Percentiles rank a stretch among this genome's conserved stretches.
Evolutionary conservation across 2,113 vertebrate species (phyloP).

Genomic region (Chloropsis hardwickii): DNA sequence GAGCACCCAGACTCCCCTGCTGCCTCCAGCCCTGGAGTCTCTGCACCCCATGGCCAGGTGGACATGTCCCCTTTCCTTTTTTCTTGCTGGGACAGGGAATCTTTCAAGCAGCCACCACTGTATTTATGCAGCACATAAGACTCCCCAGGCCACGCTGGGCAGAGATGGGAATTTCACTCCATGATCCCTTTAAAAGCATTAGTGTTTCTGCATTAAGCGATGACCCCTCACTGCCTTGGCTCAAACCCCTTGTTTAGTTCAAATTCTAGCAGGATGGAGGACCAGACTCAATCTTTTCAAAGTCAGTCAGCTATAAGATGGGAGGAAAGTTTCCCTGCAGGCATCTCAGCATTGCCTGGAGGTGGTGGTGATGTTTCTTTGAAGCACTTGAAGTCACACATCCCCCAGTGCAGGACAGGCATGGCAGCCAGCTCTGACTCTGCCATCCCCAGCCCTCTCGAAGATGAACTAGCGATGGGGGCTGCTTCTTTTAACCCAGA

Average conservation of each 20-base stretch:
- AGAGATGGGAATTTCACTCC: neutral
- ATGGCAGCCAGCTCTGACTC: neutral
- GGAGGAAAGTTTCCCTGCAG: neutral
- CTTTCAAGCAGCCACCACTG: neutral
- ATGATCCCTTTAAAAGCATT: neutral
- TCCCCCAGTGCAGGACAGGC: rapidly evolving
- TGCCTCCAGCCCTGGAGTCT: neutral
- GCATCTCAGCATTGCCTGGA: neutral
- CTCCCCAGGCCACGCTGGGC: neutral
- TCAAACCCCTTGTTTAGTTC: neutral
- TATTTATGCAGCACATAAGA: neutral
- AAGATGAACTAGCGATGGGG: neutral
- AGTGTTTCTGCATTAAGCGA: neutral
- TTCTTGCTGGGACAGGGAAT: neutral
- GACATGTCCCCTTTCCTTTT: neutral
- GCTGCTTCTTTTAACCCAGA: neutral
- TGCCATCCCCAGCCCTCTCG: neutral
- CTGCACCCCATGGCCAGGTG: neutral
- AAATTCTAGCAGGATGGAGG: neutral
- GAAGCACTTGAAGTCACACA: neutral
- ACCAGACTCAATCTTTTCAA: neutral
- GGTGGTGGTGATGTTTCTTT: neutral
- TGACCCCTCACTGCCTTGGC: neutral
- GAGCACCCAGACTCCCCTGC: neutral
- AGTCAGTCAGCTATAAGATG: neutral